Conservation (phyloP, 2,797 vertebrate genomes). For the Scleropages formosus region DNA sequence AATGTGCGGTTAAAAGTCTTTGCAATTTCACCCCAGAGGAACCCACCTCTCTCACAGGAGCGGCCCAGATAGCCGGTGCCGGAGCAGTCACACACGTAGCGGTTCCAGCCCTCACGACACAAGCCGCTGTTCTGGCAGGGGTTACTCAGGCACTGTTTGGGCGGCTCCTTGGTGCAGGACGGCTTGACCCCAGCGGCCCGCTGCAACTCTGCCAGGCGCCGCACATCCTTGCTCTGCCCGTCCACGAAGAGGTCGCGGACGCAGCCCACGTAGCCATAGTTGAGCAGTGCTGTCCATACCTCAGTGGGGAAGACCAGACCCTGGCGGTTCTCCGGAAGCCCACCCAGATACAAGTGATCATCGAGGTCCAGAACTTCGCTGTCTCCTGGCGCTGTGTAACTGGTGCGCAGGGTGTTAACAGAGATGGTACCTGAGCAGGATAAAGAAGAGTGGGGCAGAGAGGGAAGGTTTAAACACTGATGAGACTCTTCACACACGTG, state of each 20-base stretch:
- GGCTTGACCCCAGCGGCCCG: constrained; percentile 94
- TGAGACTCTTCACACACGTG: no score
- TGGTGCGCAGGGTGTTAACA: constrained; percentile 90
- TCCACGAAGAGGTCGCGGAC: constrained; percentile 96
- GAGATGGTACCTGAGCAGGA: constrained; percentile 88
- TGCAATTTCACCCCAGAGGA: no score
- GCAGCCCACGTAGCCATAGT: constrained; percentile 97
- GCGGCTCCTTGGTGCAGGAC: constrained; percentile 89
- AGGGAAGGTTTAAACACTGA: no score
- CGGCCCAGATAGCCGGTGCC: constrained; percentile 94
- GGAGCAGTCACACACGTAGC: constrained; percentile 94
- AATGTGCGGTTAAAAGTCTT: no score
- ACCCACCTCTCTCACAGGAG: constrained; percentile 93
- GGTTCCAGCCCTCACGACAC: constrained; percentile 96
- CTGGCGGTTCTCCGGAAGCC: constrained; percentile 91
- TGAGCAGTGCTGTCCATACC: constrained; percentile 87
- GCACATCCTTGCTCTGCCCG: constrained; percentile 96
- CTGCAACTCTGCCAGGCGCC: constrained; percentile 91
- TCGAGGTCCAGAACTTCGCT: constrained; percentile 97
- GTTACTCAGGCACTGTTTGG: constrained; percentile 96
- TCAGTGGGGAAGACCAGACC: constrained; percentile 95
- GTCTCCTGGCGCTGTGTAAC: constrained; percentile 94
- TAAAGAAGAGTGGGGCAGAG: no score
- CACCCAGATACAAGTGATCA: constrained; percentile 91
- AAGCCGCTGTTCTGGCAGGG: constrained; percentile 93